Conservation (phyloP, 1,140 invertebrate genomes). For the Bombus superbus region DNA sequence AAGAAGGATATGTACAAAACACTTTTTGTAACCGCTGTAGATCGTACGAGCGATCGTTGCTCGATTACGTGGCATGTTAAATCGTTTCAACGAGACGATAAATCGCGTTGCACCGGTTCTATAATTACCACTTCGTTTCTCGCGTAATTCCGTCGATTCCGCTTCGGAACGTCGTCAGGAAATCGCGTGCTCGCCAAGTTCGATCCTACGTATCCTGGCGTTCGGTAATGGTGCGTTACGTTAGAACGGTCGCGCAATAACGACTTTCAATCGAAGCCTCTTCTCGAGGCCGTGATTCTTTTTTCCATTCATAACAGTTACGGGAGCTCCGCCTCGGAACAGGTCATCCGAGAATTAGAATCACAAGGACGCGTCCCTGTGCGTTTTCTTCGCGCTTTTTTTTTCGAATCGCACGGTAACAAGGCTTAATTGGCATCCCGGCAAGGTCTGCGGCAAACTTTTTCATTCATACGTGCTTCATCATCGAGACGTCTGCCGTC, state of each 20-base stretch:
- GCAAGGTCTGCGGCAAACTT: constrained; percentile 38
- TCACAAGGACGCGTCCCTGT: constrained; percentile 37
- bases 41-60: not conserved
- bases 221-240: not conserved
- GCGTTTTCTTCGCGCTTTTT: not conserved
- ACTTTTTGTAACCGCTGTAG: too few relatives aligned
- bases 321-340: constrained; percentile 1
- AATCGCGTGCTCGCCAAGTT: not conserved
- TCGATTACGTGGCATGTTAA: not conserved
- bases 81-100: not conserved
- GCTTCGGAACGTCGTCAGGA: not conserved
- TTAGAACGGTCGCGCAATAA: not conserved
- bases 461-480: constrained; percentile 18
- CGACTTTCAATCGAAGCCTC: constrained; percentile 17
- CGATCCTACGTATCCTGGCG: not conserved
- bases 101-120: not conserved
- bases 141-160: not conserved
- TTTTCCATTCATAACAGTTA: constrained; percentile 19
- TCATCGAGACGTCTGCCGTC: not conserved
- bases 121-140: not conserved
- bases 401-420: constrained; percentile 30
- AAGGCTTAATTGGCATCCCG: constrained; percentile 47
- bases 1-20: too few relatives aligned
- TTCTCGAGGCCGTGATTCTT: constrained; percentile 23
- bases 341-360: constrained; percentile 42